These are phyloP conservation scores for Oncorhynchus nerka DNA, from an alignment of 2,113 vertebrate genomes.

Conservation along the genomic window DNA sequence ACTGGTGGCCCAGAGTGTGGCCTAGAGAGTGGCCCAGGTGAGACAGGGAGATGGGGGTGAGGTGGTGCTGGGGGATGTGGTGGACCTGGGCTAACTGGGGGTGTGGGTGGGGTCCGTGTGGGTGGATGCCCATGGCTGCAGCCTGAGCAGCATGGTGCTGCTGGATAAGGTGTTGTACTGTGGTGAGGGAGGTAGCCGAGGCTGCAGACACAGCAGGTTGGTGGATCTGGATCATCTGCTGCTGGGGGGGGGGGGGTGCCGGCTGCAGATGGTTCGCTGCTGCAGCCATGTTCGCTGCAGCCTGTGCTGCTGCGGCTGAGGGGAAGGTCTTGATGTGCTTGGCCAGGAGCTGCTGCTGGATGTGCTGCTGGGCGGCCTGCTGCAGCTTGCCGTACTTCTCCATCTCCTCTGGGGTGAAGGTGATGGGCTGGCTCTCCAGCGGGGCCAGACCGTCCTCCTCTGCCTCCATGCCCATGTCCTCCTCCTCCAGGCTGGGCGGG, in stretches of 20 bases:
- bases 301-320: slow-evolving; percentile 79
- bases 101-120: slow-evolving; percentile 84
- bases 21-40: slow-evolving; percentile 77
- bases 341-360: slow-evolving; percentile 96
- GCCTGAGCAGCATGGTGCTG: slow-evolving; percentile 91
- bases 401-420: slow-evolving; percentile 97
- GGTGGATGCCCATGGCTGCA: slow-evolving; percentile 88
- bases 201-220: slow-evolving; percentile 83
- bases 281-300: slow-evolving; percentile 56
- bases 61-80: slow-evolving; percentile 95
- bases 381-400: slow-evolving; percentile 99
- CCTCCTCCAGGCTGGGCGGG: slow-evolving; percentile 79
- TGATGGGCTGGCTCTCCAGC: slow-evolving; percentile 95
- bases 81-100: slow-evolving; percentile 94
- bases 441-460: slow-evolving; percentile 92
- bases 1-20: slow-evolving; percentile 77
- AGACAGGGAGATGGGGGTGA: slow-evolving; percentile 92
- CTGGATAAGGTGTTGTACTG: slow-evolving; percentile 93
- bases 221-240: slow-evolving; percentile 96
- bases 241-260: slow-evolving; percentile 79
- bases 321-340: slow-evolving; percentile 97
- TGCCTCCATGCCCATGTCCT: slow-evolving; percentile 78
- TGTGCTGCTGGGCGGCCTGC: slow-evolving; percentile 96
- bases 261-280: slow-evolving; percentile 64
- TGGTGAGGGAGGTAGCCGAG: slow-evolving; percentile 90